These are phyloP conservation scores for Siniperca chuatsi DNA, from an alignment of 2,113 vertebrate genomes.

Conservation along the genomic window DNA sequence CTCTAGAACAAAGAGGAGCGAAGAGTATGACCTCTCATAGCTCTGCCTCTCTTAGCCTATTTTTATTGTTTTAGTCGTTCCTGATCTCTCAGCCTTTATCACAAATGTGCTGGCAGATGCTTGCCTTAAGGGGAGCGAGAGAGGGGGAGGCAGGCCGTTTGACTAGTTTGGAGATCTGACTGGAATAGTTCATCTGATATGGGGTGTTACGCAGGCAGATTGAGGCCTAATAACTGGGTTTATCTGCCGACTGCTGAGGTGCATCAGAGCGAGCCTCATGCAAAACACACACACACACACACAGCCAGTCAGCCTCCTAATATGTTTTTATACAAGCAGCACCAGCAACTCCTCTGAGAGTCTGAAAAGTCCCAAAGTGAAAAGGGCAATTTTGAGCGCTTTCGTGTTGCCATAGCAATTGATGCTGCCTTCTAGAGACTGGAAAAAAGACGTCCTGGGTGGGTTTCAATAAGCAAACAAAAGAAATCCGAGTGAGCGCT, in stretches of 20 bases:
- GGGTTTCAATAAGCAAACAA: conserved; percentile 15
- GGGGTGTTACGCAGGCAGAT: conserved; percentile 11
- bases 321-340: conserved; percentile 26
- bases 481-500: background rate
- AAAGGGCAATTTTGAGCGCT: conserved; percentile 36
- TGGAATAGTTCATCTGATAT: conserved; percentile 30
- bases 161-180: conserved; percentile 40
- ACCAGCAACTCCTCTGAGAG: conserved; percentile 15
- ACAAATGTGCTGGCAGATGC: conserved; percentile 59
- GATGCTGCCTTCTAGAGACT: conserved; percentile 32
- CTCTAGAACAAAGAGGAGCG: background rate
- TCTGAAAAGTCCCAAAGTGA: conserved; percentile 41
- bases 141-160: conserved; percentile 6
- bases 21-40: conserved; percentile 7
- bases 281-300: background rate
- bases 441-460: background rate
- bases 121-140: conserved; percentile 33
- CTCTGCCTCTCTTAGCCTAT: background rate
- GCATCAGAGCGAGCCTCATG: background rate
- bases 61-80: conserved; percentile 23
- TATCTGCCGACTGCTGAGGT: conserved; percentile 16
- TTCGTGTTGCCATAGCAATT: conserved; percentile 65
- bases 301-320: background rate
- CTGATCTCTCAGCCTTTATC: conserved; percentile 27
- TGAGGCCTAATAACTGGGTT: conserved; percentile 36